Percentiles rank a stretch among this genome's conserved stretches.
Conservation (phyloP, 2,797 vertebrate genomes). For the Botia almorhae region DNA sequence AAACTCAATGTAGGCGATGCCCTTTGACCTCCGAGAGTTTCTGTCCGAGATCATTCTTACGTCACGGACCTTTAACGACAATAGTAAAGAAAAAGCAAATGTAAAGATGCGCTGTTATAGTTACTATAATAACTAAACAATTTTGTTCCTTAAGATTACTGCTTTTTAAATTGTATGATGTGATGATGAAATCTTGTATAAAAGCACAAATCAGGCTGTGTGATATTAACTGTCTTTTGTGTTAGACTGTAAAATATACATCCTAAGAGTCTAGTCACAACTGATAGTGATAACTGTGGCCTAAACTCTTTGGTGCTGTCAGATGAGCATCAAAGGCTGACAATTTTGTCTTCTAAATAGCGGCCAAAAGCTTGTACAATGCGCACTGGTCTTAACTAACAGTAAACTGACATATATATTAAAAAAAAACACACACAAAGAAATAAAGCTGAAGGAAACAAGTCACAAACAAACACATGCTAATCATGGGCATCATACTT, state of each 20-base stretch:
- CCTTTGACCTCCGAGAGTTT: conserved; percentile 97
- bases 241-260: not conserved
- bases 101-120: not conserved
- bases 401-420: not conserved
- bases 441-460: not conserved
- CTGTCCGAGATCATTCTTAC: conserved; percentile 98
- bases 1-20: conserved; percentile 99
- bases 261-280: not conserved
- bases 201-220: not conserved
- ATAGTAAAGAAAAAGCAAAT: not conserved
- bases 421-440: not conserved
- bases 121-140: not conserved
- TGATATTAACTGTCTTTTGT: not conserved
- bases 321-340: too few species aligned
- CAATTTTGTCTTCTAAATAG: not conserved
- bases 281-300: not conserved
- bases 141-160: not conserved
- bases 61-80: conserved; percentile 87
- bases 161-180: not conserved
- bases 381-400: too few species aligned
- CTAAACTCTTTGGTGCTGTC: not conserved
- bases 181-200: not conserved
- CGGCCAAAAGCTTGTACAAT: not conserved
- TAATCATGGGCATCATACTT: conserved; percentile 74
- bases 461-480: not conserved